Conservation (phyloP, 2,888 invertebrate species). For the Orthonevra nobilis region DNA sequence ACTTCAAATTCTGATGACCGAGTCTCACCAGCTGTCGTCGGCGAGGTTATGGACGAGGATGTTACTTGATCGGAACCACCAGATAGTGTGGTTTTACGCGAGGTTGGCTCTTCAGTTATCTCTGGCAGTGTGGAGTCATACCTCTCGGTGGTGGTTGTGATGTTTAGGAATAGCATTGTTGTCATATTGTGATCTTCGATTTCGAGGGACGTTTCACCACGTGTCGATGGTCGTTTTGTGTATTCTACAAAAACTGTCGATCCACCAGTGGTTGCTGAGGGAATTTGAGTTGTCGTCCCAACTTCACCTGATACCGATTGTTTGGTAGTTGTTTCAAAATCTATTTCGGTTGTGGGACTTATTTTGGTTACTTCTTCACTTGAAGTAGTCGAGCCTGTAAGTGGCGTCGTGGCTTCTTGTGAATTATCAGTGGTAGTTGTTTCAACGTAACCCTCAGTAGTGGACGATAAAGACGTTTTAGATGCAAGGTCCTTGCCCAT, state of each 20-base stretch:
- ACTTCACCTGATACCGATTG: too few relatives aligned
- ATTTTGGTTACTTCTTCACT: slow-evolving; percentile 29
- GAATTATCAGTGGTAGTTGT: slow-evolving; percentile 28
- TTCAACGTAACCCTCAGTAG: background rate
- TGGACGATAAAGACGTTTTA: too few relatives aligned
- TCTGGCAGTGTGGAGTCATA: slow-evolving; percentile 59
- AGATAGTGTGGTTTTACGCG: slow-evolving; percentile 55
- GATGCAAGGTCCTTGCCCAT: too few relatives aligned
- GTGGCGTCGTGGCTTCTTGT: background rate
- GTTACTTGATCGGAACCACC: slow-evolving; percentile 44
- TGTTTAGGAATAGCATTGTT: slow-evolving; percentile 67
- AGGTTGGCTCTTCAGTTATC: slow-evolving; percentile 48
- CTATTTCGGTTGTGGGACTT: slow-evolving; percentile 20
- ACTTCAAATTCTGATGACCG: slow-evolving; percentile 42
- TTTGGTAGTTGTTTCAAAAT: slow-evolving; percentile 72
- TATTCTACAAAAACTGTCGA: slow-evolving; percentile 53
- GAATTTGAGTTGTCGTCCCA: slow-evolving; percentile 74
- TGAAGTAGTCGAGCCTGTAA: slow-evolving; percentile 4
- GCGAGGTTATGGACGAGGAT: slow-evolving; percentile 22
- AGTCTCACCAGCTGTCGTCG: slow-evolving; percentile 59
- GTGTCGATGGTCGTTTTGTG: slow-evolving; percentile 72
- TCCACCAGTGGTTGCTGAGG: slow-evolving; percentile 52
- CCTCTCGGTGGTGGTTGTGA: slow-evolving; percentile 65
- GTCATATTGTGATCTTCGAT: slow-evolving; percentile 73
- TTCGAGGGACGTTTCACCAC: slow-evolving; percentile 79